phyloP scores from a whole-genome alignment of 1,140 invertebrate species.

The Apis mellifera region Amel_HAv3.1 CM009931.2:24210501-24211000 shows the following conservation, averaged over 20 bases:
- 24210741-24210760: not conserved
- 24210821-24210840: conserved; percentile 26
- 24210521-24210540: conserved; percentile 23
- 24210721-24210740: not conserved
- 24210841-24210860: conserved; percentile 46
- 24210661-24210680: not conserved
- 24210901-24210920: conserved; percentile 13
- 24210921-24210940: not conserved
- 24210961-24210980: not conserved
- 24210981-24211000: not conserved
- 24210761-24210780: not conserved
- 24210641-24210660: not conserved
- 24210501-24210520: conserved; percentile 18
- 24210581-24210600: conserved; percentile 43
- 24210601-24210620: not conserved
- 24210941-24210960: not conserved
- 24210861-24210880: not conserved
- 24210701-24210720: too few relatives aligned
- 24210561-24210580: conserved; percentile 33
- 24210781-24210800: not conserved
- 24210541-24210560: conserved; percentile 36
- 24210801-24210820: not conserved
- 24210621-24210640: conserved; percentile 18
- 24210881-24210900: conserved; percentile 1
- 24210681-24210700: not conserved